Conservation (phyloP, 2,113 vertebrate genomes). For the Symphodus melops region DNA sequence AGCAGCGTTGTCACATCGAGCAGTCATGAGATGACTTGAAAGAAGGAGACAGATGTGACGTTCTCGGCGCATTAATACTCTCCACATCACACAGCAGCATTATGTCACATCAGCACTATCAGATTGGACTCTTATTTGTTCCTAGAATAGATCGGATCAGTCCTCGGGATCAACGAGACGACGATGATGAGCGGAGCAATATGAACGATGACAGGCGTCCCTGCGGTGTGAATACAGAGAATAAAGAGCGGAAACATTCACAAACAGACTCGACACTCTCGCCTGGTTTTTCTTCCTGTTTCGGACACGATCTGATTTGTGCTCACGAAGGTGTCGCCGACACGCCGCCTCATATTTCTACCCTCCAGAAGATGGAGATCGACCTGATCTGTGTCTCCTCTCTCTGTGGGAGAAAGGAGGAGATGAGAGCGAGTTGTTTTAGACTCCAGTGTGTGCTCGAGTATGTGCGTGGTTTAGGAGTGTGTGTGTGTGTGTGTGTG, state of each 20-base stretch:
- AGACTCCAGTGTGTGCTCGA: slow-evolving; percentile 5
- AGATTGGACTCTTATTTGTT: slow-evolving; percentile 16
- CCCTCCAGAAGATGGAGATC: slow-evolving; percentile 20
- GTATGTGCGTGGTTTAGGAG: slow-evolving; percentile 7
- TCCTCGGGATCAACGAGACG: not conserved
- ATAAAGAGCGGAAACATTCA: not conserved
- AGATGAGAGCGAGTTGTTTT: slow-evolving; percentile 59
- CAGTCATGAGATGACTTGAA: slow-evolving; percentile 14
- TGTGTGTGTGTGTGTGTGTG: slow-evolving; percentile 11
- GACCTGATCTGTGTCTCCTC: slow-evolving; percentile 32
- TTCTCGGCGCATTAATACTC: slow-evolving; percentile 43
- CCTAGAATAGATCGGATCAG: slow-evolving; percentile 36
- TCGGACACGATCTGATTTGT: not conserved
- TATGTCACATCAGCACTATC: not conserved
- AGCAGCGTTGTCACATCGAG: not conserved
- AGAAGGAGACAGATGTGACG: not conserved
- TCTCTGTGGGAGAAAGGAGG: slow-evolving; percentile 30
- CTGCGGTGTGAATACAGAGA: not conserved
- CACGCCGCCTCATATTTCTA: slow-evolving; percentile 32
- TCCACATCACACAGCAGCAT: not conserved
- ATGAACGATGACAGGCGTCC: not conserved
- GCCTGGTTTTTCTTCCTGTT: not conserved
- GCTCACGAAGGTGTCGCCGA: not conserved
- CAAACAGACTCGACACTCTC: not conserved
- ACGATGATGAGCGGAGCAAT: not conserved